A percentile compares a stretch with the other conserved stretches of the same genome.
Conservation (phyloP, 1,140 invertebrate species). For the Hyphantria cunea region DNA sequence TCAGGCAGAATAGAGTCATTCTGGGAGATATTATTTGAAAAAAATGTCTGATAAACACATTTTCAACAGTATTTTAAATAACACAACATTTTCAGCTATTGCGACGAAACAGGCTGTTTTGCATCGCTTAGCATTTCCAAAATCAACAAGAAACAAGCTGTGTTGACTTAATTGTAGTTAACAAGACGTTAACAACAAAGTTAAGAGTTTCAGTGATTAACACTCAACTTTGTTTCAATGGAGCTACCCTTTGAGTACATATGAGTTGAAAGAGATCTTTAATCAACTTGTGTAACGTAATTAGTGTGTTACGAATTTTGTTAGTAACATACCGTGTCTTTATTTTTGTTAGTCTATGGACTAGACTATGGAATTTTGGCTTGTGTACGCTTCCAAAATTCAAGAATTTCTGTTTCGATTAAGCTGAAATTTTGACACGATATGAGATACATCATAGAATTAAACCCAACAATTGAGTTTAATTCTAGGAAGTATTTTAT, state of each 20-base stretch:
- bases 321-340: not conserved
- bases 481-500: too few relatives aligned
- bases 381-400: too few relatives aligned
- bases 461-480: too few relatives aligned
- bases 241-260: not conserved
- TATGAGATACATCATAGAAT: too few relatives aligned
- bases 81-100: not conserved
- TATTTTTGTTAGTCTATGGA: not conserved
- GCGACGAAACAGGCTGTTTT: not conserved
- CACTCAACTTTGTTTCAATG: not conserved
- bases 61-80: not conserved
- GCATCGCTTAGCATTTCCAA: not conserved
- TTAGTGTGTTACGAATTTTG: not conserved
- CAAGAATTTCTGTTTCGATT: too few relatives aligned
- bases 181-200: constrained; percentile 7
- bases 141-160: not conserved
- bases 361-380: too few relatives aligned
- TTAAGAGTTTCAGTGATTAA: not conserved
- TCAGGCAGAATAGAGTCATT: too few relatives aligned
- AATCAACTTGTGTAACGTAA: not conserved
- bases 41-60: too few relatives aligned
- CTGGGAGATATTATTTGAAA: too few relatives aligned
- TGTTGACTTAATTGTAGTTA: constrained; percentile 6
- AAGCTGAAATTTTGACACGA: too few relatives aligned
- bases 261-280: not conserved